Conservation (phyloP, 2,888 invertebrate genomes). For the Tetragonisca angustula region DNA sequence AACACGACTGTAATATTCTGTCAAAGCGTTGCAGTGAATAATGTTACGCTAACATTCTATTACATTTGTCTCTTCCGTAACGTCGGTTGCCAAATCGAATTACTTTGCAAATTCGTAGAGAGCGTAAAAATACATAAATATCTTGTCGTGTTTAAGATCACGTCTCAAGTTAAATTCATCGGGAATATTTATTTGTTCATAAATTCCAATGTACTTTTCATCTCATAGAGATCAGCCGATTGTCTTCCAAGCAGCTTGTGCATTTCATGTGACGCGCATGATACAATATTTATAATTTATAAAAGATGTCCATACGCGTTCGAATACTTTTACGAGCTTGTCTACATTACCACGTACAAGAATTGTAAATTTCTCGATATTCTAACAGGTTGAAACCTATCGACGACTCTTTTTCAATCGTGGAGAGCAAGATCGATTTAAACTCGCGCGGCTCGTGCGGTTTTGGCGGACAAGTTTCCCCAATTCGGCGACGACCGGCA, state of each 20-base stretch:
- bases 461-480: constrained; percentile 9
- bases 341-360: too few species aligned
- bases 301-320: background rate
- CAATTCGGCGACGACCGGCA: background rate
- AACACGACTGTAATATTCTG: background rate
- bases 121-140: too few species aligned
- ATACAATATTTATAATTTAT: background rate
- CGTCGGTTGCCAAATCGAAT: too few species aligned
- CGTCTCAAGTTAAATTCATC: background rate
- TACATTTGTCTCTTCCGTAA: too few species aligned
- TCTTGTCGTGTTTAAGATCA: background rate
- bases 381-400: background rate
- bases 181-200: too few species aligned
- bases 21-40: background rate
- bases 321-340: background rate
- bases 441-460: background rate
- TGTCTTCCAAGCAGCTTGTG: too few species aligned
- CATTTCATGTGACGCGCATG: too few species aligned
- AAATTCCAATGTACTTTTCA: background rate
- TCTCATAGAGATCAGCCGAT: too few species aligned
- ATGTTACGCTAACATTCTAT: too few species aligned
- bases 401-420: too few species aligned
- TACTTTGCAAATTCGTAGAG: too few species aligned
- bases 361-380: background rate
- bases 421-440: constrained; percentile 1